phyloP scores from a whole-genome alignment of 2,797 vertebrate genomes.

The Yasuhikotakia modesta region DNA sequence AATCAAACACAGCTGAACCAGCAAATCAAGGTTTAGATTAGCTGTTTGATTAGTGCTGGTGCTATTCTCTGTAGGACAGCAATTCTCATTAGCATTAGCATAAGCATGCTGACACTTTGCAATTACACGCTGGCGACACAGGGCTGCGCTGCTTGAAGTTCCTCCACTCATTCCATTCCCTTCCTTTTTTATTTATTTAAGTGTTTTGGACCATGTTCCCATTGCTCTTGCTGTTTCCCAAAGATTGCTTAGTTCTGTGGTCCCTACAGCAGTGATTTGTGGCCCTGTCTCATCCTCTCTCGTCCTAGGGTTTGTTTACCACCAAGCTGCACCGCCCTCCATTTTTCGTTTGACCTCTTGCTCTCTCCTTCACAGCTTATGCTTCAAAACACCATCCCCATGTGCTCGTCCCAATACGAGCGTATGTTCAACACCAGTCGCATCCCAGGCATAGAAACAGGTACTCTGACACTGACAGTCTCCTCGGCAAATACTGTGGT shows the following conservation, averaged over 20 bases:
- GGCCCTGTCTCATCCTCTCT: slow-evolving; percentile 8
- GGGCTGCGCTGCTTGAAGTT: slow-evolving; percentile 14
- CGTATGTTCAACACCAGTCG: slow-evolving; percentile 84
- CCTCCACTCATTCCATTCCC: slow-evolving; percentile 8
- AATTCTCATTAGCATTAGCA: neutral
- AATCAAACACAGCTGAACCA: neutral
- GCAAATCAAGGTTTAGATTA: neutral
- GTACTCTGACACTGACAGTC: slow-evolving; percentile 63
- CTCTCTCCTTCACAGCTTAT: slow-evolving; percentile 85
- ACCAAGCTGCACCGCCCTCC: slow-evolving; percentile 47
- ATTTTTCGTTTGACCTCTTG: slow-evolving; percentile 58
- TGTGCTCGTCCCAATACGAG: slow-evolving; percentile 85
- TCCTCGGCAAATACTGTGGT: neutral
- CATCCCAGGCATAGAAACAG: slow-evolving; percentile 85
- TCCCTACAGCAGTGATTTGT: neutral
- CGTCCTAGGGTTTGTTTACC: slow-evolving; percentile 2
- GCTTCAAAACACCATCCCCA: slow-evolving; percentile 83
- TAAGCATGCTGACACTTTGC: neutral
- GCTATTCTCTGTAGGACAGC: neutral
- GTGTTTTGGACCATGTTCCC: neutral
- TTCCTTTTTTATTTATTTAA: neutral
- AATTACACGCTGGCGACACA: slow-evolving; percentile 19
- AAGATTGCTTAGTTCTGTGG: neutral
- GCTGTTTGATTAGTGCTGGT: neutral
- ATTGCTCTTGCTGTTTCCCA: neutral